A percentile compares a stretch with the other conserved stretches of the same genome.
Evolutionary conservation across 2,797 vertebrate genomes (phyloP).

Genomic region (Anguilla obscura): DNA sequence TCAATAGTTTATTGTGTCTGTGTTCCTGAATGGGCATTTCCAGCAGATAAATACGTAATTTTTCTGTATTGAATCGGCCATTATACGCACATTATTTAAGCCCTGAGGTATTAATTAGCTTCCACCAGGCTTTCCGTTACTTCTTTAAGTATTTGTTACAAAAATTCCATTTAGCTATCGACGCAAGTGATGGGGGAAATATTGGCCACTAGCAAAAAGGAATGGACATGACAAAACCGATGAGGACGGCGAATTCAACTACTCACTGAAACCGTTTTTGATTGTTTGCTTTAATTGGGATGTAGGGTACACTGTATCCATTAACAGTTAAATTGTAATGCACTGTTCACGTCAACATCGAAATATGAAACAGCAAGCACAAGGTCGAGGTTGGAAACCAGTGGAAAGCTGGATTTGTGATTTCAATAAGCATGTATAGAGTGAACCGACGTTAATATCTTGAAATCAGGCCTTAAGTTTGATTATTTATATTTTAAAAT

Average conservation of each 20-base stretch:
- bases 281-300: no score
- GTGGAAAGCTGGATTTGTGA: not conserved
- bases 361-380: no score
- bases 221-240: no score
- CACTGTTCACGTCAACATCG: no score
- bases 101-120: not conserved
- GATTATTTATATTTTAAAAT: no score
- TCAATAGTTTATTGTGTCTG: not conserved
- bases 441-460: no score
- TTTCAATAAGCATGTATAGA: no score
- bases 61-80: not conserved
- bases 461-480: not conserved
- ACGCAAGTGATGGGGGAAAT: not conserved
- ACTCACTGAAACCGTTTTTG: no score
- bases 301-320: no score
- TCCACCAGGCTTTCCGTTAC: not conserved
- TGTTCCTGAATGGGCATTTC: not conserved
- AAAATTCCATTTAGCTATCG: not conserved
- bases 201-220: not conserved
- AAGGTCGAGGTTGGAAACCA: no score
- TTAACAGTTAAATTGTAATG: no score
- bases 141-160: not conserved
- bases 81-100: not conserved
- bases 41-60: not conserved
- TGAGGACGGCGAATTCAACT: no score